A percentile compares a stretch with the other conserved stretches of the same genome.
Evolutionary conservation across 2,888 invertebrate genomes (phyloP).

Genomic region (Julus scanicus): DNA sequence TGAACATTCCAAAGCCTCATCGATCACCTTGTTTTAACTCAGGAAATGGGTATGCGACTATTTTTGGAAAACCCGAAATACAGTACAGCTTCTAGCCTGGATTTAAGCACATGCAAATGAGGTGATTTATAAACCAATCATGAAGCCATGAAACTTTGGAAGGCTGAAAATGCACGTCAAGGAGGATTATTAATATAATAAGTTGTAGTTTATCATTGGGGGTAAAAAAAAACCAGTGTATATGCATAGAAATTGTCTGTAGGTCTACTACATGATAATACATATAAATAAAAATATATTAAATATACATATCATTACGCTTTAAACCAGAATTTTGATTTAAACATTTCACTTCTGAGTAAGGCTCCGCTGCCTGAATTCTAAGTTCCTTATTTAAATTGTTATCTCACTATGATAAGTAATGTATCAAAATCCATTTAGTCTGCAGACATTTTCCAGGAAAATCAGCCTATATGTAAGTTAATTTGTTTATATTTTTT

Average conservation of each 20-base stretch:
- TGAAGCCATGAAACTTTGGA: not conserved
- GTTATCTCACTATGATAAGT: too few species aligned
- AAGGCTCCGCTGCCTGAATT: not conserved
- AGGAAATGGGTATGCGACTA: not conserved
- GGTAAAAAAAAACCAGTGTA: not conserved
- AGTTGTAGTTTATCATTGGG: not conserved
- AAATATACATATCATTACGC: not conserved
- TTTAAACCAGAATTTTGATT: not conserved
- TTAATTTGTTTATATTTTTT: too few species aligned
- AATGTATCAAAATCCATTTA: too few species aligned
- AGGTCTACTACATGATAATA: not conserved
- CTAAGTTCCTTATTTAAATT: not conserved
- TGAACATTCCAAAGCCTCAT: conserved; percentile 14
- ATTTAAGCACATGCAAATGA: conserved; percentile 5
- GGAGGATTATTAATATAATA: conserved; percentile 37
- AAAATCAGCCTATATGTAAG: too few species aligned
- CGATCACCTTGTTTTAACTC: conserved; percentile 28
- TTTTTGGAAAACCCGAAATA: conserved; percentile 38
- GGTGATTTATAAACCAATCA: conserved; percentile 43
- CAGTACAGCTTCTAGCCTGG: not conserved
- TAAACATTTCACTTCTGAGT: not conserved
- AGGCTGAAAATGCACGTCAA: not conserved
- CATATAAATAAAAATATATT: not conserved
- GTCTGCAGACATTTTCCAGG: too few species aligned
- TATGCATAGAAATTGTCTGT: not conserved